These are phyloP conservation scores for Syrrhaptes paradoxus DNA, from an alignment of 2,113 vertebrate genomes.

Conservation along the genomic window DNA sequence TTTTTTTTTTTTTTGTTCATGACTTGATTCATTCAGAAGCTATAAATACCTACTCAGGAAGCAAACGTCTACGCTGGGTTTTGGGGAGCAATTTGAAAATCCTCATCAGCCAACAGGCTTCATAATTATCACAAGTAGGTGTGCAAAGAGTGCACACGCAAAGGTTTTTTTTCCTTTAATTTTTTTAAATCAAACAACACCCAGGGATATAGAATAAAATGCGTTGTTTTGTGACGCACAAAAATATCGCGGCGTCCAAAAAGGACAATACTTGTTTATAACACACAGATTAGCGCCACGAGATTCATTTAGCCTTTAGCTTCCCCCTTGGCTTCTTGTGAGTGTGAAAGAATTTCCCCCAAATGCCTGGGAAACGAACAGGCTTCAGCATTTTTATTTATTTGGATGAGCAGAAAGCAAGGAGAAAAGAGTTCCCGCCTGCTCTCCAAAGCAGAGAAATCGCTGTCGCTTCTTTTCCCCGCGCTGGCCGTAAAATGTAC, in stretches of 20 bases:
- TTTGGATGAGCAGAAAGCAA: constrained; percentile 30
- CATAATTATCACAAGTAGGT: background rate
- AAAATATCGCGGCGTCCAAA: background rate
- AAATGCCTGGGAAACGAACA: background rate
- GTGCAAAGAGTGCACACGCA: accelerated
- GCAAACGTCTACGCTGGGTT: background rate
- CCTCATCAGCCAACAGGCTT: accelerated
- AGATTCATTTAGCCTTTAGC: background rate
- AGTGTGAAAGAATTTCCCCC: background rate
- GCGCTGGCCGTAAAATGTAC: constrained; percentile 13
- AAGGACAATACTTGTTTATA: background rate
- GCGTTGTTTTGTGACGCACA: background rate
- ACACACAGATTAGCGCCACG: accelerated
- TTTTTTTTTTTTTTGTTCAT: background rate
- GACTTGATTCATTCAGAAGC: background rate
- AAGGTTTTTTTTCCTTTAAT: background rate
- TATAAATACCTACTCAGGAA: constrained; percentile 22
- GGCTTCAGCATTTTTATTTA: constrained; percentile 30
- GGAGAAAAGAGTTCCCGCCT: background rate
- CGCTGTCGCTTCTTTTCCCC: background rate
- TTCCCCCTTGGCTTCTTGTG: background rate
- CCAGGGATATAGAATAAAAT: background rate
- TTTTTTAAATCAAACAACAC: background rate
- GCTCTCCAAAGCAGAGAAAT: background rate
- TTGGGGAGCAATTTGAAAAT: background rate